Conservation (phyloP, 2,797 vertebrate species). For the Clarias platycephalus region DNA sequence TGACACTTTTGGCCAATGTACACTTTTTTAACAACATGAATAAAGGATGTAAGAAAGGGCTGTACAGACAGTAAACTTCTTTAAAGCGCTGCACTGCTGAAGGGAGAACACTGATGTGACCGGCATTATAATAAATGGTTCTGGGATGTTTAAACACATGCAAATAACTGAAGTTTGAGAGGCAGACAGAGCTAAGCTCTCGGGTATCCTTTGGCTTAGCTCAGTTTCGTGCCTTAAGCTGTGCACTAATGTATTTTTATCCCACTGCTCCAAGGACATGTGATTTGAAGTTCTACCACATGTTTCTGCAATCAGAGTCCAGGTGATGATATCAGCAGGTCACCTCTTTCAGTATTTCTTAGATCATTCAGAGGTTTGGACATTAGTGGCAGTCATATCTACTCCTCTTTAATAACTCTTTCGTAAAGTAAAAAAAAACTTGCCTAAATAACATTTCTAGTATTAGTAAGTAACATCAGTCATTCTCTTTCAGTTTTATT, state of each 20-base stretch:
- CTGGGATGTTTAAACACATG: constrained; percentile 28
- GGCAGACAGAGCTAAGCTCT: constrained; percentile 21
- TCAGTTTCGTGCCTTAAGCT: constrained; percentile 48
- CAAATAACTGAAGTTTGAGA: constrained; percentile 33
- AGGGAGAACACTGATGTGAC: constrained; percentile 14
- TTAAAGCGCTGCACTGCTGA: not conserved
- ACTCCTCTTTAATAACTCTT: not conserved
- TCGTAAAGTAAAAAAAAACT: not conserved
- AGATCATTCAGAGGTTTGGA: not conserved
- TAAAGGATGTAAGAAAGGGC: not conserved
- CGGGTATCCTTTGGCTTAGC: constrained; percentile 21
- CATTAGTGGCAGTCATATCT: not conserved
- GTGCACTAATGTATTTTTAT: constrained; percentile 41
- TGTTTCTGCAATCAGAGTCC: constrained; percentile 21
- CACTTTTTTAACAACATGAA: not conserved
- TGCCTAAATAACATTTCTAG: not conserved
- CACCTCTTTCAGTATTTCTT: not conserved
- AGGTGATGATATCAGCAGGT: constrained; percentile 13
- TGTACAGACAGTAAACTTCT: not conserved
- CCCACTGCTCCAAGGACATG: not conserved
- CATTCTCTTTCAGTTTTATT: not conserved
- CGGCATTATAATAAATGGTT: constrained; percentile 34
- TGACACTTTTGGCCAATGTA: not conserved
- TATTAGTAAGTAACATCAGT: not conserved
- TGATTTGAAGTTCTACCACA: not conserved